Conservation (phyloP, 2,113 vertebrate species). For the Tyrannus savana region DNA sequence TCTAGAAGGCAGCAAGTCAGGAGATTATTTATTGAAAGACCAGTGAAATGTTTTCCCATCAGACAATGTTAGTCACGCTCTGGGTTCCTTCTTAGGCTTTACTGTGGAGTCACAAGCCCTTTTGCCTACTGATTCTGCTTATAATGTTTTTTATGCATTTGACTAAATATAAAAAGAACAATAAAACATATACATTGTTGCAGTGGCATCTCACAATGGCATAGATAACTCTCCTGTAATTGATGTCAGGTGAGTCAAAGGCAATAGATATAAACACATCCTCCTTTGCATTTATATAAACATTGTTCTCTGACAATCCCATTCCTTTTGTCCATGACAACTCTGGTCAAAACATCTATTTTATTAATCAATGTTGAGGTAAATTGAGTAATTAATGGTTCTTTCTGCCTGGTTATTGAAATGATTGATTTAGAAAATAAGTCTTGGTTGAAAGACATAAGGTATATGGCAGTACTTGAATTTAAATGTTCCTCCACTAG, state of each 20-base stretch:
- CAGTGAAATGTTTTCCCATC: not conserved
- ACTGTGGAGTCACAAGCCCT: not conserved
- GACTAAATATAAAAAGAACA: not conserved
- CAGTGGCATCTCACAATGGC: not conserved
- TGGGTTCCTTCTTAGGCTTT: not conserved
- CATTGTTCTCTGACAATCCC: not conserved
- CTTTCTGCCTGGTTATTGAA: not conserved
- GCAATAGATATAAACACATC: not conserved
- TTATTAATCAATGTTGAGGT: conserved; percentile 54
- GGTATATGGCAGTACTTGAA: not conserved
- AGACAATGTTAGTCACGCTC: not conserved
- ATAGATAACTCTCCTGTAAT: not conserved
- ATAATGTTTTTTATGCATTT: not conserved
- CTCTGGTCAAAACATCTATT: not conserved
- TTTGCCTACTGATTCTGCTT: not conserved
- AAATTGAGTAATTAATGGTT: conserved; percentile 38
- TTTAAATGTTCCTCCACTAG: not conserved
- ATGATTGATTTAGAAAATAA: conserved; percentile 49
- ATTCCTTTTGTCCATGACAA: not conserved
- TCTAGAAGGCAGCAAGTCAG: not conserved
- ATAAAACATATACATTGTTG: not conserved
- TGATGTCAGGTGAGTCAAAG: not conserved
- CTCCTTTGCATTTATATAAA: not conserved
- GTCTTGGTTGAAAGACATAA: conserved; percentile 26
- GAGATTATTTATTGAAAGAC: not conserved